These are phyloP conservation scores for Myotis planiceps DNA, from an alignment of 2,797 vertebrate species.

Conservation along the genomic window DNA sequence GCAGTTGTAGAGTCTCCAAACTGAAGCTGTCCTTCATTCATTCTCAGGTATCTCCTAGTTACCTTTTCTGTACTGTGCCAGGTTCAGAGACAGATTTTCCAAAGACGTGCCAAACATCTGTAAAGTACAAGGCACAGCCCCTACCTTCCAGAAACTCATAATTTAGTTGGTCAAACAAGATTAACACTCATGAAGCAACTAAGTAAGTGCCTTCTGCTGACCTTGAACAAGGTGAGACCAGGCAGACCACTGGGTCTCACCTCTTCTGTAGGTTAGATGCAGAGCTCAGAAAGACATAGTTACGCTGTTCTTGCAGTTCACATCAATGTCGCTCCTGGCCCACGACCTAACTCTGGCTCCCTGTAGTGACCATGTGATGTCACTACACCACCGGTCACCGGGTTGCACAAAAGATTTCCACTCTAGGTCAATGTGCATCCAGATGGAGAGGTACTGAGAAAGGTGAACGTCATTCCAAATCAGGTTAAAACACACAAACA, in stretches of 20 bases:
- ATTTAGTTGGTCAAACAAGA: neutral
- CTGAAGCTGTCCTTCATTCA: neutral
- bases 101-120: neutral
- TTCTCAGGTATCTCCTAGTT: neutral
- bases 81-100: neutral
- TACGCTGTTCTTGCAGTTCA: accelerated
- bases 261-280: neutral
- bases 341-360: neutral
- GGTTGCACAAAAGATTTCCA: neutral
- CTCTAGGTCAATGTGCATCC: neutral
- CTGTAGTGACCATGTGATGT: neutral
- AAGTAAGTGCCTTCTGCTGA: neutral
- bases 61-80: neutral
- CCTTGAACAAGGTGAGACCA: neutral
- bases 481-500: neutral
- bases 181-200: neutral
- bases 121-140: neutral
- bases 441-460: neutral
- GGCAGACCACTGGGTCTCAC: neutral
- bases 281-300: neutral
- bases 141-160: neutral
- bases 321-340: neutral
- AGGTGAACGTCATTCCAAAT: neutral
- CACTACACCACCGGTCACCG: accelerated
- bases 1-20: neutral